Conservation (phyloP, 53 echinoderm and acorn worm species). For the Zoroaster sp. region DNA sequence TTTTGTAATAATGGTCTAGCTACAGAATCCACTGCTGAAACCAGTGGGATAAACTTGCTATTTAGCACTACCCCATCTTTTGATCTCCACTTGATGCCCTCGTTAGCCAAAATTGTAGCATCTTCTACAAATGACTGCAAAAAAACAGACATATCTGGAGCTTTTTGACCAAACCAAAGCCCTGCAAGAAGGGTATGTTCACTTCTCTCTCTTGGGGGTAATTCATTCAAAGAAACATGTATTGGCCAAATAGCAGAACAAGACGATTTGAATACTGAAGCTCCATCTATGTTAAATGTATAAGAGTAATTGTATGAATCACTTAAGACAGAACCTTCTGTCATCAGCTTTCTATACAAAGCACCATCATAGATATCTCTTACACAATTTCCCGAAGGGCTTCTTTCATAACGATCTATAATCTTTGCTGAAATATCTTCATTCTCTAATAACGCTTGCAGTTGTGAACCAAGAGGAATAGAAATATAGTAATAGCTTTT, state of each 20-base stretch:
- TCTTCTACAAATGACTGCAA: conserved; percentile 29
- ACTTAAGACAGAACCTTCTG: neutral
- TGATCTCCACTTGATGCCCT: neutral
- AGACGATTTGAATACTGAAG: conserved; percentile 3
- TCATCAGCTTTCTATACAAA: neutral
- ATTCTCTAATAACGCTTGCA: neutral
- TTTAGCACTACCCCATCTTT: neutral
- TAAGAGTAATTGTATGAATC: neutral
- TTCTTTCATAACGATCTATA: neutral
- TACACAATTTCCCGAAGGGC: neutral
- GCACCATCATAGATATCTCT: conserved; percentile 20
- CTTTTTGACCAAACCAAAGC: neutral
- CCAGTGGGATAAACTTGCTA: conserved; percentile 1
- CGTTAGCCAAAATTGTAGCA: neutral
- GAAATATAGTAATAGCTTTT: neutral
- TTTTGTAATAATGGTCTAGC: neutral
- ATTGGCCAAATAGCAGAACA: conserved; percentile 11
- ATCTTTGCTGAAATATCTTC: neutral
- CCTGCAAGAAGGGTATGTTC: conserved; percentile 19
- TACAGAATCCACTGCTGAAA: neutral
- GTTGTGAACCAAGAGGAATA: neutral
- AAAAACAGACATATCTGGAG: conserved; percentile 2
- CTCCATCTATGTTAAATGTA: conserved; percentile 27
- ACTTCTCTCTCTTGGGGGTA: neutral
- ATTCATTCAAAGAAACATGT: conserved; percentile 10